Conservation (phyloP, 2,113 vertebrate species). For the Otis tarda region DNA sequence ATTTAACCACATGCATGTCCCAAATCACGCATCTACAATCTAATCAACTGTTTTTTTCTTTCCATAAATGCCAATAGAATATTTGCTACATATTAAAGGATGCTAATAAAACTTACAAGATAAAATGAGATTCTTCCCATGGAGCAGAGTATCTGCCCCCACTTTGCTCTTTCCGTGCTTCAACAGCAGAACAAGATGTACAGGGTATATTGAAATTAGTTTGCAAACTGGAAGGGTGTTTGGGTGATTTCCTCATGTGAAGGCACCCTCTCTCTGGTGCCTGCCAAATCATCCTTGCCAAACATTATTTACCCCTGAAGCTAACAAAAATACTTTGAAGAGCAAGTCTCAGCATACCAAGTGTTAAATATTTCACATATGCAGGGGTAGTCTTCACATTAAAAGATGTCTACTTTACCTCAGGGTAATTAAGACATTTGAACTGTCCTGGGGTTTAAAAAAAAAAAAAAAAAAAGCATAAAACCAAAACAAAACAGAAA, state of each 20-base stretch:
- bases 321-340: slow-evolving; percentile 58
- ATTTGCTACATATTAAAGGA: background rate
- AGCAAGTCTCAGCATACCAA: slow-evolving; percentile 63
- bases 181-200: background rate
- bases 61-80: slow-evolving; percentile 17
- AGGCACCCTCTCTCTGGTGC: slow-evolving; percentile 17
- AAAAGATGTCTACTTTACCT: slow-evolving; percentile 43
- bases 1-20: background rate
- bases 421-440: background rate
- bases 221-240: background rate
- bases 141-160: background rate
- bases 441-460: slow-evolving; percentile 18
- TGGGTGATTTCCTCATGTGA: background rate
- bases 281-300: slow-evolving; percentile 42
- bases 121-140: background rate
- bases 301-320: slow-evolving; percentile 62
- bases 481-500: slow-evolving; percentile 5
- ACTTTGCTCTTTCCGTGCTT: background rate
- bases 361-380: slow-evolving; percentile 59
- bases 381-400: slow-evolving; percentile 49
- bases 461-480: background rate
- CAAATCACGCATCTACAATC: background rate
- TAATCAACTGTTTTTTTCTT: background rate
- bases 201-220: background rate
- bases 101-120: background rate